Conservation (phyloP, 2,797 vertebrate species). For the Monodelphis domestica region DNA sequence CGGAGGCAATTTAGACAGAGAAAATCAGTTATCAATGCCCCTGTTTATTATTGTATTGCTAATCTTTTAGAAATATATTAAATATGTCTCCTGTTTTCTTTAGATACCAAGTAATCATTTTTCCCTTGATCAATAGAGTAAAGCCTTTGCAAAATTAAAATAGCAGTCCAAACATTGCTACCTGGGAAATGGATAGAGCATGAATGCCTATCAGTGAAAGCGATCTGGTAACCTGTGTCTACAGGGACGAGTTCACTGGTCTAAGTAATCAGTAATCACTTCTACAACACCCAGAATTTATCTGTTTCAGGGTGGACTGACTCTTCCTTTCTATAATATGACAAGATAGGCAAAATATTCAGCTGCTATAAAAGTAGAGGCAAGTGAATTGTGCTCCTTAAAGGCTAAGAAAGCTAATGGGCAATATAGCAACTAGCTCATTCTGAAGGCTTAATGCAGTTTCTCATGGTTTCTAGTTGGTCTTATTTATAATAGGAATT, state of each 20-base stretch:
- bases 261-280: constrained; percentile 57
- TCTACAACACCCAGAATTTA: constrained; percentile 67
- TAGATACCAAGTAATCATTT: constrained; percentile 45
- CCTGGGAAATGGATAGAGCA: not conserved
- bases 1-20: not conserved
- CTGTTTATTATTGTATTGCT: not conserved
- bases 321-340: constrained; percentile 66
- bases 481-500: constrained; percentile 65
- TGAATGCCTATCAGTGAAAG: constrained; percentile 10
- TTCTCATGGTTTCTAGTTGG: constrained; percentile 43
- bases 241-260: constrained; percentile 55
- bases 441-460: constrained; percentile 57
- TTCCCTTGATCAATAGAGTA: constrained; percentile 46
- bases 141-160: constrained; percentile 47
- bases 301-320: constrained; percentile 66
- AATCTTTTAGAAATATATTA: constrained; percentile 1
- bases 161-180: not conserved
- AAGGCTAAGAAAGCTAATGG: constrained; percentile 61
- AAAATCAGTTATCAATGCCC: not conserved
- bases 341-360: constrained; percentile 59
- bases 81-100: not conserved
- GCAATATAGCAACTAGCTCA: constrained; percentile 38
- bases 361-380: constrained; percentile 19
- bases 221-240: constrained; percentile 45
- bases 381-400: constrained; percentile 62